A percentile compares a stretch with the other conserved stretches of the same genome.
Evolutionary conservation across 2,888 invertebrate species (phyloP).

Genomic region (Microplitis deprimator): DNA sequence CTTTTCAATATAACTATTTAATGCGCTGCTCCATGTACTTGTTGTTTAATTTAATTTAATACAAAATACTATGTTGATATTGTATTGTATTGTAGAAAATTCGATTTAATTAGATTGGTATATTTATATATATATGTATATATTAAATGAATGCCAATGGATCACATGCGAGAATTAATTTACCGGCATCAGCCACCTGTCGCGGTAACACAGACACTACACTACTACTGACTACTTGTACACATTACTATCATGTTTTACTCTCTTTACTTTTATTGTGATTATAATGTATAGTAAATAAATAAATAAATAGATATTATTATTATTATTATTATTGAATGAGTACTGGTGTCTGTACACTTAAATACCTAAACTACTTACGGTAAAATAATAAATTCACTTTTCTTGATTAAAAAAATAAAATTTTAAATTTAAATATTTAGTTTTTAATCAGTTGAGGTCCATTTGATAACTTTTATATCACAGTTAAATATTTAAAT

Average conservation of each 20-base stretch:
- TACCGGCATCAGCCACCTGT: conserved; percentile 45
- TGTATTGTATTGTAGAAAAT: background rate
- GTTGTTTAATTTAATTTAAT: background rate
- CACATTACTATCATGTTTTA: background rate
- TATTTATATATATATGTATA: background rate
- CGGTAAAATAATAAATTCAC: background rate
- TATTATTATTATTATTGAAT: background rate
- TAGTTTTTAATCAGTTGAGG: background rate
- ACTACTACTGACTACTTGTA: conserved; percentile 7
- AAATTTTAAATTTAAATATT: background rate
- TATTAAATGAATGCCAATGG: conserved; percentile 7
- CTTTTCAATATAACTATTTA: background rate
- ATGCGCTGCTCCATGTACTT: background rate
- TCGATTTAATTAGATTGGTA: background rate
- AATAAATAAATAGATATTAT: background rate
- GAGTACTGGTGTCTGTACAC: background rate
- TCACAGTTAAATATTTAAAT: background rate
- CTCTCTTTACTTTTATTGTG: background rate
- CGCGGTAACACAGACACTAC: conserved; percentile 40
- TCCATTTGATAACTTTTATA: background rate
- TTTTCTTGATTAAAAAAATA: background rate
- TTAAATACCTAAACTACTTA: background rate
- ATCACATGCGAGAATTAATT: conserved; percentile 35
- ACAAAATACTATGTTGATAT: background rate
- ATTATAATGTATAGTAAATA: background rate